A percentile compares a stretch with the other conserved stretches of the same genome.
Evolutionary conservation across 37 sponge, comb jelly and placozoan genomes (phyloP).

Genomic region (Oopsacas minuta): DNA sequence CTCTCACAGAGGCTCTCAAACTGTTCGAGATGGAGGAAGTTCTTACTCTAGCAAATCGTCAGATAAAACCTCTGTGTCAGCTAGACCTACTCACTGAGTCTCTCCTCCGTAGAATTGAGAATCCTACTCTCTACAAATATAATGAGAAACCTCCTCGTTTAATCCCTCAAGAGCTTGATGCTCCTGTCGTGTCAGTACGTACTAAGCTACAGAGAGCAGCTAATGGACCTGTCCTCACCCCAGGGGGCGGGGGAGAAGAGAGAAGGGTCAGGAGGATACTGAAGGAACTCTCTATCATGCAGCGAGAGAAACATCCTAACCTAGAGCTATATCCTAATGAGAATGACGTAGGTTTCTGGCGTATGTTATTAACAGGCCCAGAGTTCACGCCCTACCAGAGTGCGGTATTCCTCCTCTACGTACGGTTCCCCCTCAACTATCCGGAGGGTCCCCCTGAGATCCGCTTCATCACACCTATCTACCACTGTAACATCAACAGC

Average conservation of each 20-base stretch:
- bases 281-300: background rate
- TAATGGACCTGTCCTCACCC: background rate
- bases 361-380: slow-evolving; percentile 15
- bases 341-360: slow-evolving; percentile 21
- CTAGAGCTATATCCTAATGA: slow-evolving; percentile 19
- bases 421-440: slow-evolving; percentile 15
- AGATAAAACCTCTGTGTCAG: background rate
- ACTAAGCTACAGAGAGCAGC: slow-evolving; percentile 7
- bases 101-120: background rate
- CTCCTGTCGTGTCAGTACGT: background rate
- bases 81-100: background rate
- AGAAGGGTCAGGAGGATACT: background rate
- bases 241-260: background rate
- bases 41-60: slow-evolving; percentile 19
- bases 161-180: slow-evolving; percentile 8
- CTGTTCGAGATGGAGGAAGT: slow-evolving; percentile 32
- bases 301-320: background rate
- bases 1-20: slow-evolving; percentile 25
- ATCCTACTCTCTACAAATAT: background rate
- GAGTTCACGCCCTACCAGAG: slow-evolving; percentile 4
- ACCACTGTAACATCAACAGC: slow-evolving; percentile 24
- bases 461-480: slow-evolving; percentile 24
- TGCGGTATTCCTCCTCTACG: slow-evolving; percentile 19
- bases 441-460: slow-evolving; percentile 22
- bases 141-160: slow-evolving; percentile 9